Evolutionary conservation across 2,888 invertebrate species (phyloP).

Genomic region (Lasioglossum oenotherae): DNA sequence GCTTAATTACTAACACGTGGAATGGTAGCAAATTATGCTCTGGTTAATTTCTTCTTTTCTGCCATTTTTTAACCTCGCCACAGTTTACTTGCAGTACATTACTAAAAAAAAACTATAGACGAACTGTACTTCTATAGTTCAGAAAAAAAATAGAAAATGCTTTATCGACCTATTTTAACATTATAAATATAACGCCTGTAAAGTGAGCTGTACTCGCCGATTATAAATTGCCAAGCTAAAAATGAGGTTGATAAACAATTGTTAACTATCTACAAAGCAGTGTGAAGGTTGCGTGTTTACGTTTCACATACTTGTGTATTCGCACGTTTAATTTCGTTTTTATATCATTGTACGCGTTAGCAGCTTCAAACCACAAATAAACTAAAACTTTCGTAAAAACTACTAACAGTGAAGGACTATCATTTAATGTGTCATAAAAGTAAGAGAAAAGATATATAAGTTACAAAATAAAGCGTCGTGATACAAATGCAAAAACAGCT

Average conservation of each 20-base stretch:
- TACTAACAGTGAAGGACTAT: neutral
- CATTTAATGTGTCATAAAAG: neutral
- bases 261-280: neutral
- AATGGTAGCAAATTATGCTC: neutral
- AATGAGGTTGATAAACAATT: constrained; percentile 7
- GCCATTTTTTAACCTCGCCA: constrained; percentile 21
- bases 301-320: constrained; percentile 4
- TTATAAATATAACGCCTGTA: constrained; percentile 40
- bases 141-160: constrained; percentile 48
- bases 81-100: constrained; percentile 14
- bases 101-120: constrained; percentile 9
- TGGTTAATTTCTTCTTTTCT: neutral
- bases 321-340: neutral
- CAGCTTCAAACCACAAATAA: neutral
- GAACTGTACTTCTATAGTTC: neutral
- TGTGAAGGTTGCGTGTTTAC: neutral
- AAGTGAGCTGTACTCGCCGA: constrained; percentile 1
- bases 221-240: constrained; percentile 15
- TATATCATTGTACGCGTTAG: neutral
- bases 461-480: neutral
- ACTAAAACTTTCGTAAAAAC: neutral
- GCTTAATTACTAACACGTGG: neutral
- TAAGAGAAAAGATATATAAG: neutral
- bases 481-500: neutral
- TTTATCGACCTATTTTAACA: constrained; percentile 43